Conservation (phyloP, 2,888 invertebrate genomes). For the Sepiola atlantica region DNA sequence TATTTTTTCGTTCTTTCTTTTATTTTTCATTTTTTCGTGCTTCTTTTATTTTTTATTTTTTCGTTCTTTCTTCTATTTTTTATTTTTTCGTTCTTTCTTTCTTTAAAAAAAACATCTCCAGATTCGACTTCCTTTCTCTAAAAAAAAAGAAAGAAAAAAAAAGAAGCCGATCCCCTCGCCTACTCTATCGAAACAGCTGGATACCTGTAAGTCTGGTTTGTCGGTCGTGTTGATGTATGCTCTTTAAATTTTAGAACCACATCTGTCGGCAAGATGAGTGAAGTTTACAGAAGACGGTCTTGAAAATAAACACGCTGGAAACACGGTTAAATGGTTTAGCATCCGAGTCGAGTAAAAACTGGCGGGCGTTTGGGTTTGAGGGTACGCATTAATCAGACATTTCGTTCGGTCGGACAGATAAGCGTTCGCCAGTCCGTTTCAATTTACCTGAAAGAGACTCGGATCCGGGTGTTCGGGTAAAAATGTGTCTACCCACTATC, state of each 20-base stretch:
- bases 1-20: no score
- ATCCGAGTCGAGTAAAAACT: background rate
- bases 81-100: no score
- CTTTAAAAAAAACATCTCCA: background rate
- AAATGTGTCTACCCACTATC: background rate
- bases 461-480: background rate
- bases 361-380: background rate
- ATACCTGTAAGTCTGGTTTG: background rate
- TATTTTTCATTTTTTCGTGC: no score
- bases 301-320: background rate
- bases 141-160: no score
- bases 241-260: background rate
- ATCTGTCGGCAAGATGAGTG: background rate
- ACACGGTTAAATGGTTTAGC: background rate
- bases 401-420: background rate
- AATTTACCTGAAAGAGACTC: background rate
- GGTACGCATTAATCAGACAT: background rate
- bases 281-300: background rate
- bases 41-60: no score
- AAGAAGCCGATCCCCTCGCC: background rate
- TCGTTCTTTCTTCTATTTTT: no score
- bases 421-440: background rate
- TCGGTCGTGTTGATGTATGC: background rate
- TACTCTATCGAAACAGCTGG: background rate
- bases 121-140: background rate